Evolutionary conservation across 2,797 vertebrate genomes (phyloP), one percentile per base, ranked within the genome.

Genomic region (Galagoides demidoff): DNA sequence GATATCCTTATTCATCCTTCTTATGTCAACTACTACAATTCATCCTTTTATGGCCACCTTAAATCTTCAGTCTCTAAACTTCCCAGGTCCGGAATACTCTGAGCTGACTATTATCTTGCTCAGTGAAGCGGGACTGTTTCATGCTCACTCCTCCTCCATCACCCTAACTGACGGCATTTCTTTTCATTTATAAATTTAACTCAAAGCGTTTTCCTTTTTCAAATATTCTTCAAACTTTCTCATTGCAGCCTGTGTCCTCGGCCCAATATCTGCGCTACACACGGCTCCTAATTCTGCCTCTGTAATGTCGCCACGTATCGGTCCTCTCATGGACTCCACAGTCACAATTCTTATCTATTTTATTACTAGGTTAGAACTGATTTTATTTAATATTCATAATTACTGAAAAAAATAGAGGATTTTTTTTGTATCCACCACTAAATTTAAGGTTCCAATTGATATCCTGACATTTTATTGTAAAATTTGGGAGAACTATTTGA

Each of bases 31-130:
- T 71, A 92, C 95, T 73, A 93, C 84, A 97, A 96, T 96, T 93
- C 73, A 96, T 90, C 89, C 59, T 95, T 97, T 97, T 95, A 97
- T 79, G 86, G 85, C 81, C 71, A 76, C 74, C 94, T 95, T 97
- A 96, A 95, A 97, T 98, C 95, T 92, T 96, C 63, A 90, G 90
- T 95, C 83, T 90, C 77, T 95, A 85, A 96, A 92, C 82, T 94
- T 95, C 89, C 81, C 59, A 70, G 82, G 31, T 89, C 92, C 55
- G 39, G 84, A 90, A 59, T 79, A 59, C 70, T 63, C 73, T 76
- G 84, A 94, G 85, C n/a, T 92, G 85, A 92, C 94, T 92, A 96
- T 97, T 97, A 88, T 71, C 94, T 90, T 90, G 94, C 66, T 95
- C 70, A 43, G 81, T 76, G 95, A 96, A 95, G 73, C 29, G 0